Evolutionary conservation across 35 echinoderm and acorn worm genomes (phyloP).

Genomic region (Chiridota heheva): DNA sequence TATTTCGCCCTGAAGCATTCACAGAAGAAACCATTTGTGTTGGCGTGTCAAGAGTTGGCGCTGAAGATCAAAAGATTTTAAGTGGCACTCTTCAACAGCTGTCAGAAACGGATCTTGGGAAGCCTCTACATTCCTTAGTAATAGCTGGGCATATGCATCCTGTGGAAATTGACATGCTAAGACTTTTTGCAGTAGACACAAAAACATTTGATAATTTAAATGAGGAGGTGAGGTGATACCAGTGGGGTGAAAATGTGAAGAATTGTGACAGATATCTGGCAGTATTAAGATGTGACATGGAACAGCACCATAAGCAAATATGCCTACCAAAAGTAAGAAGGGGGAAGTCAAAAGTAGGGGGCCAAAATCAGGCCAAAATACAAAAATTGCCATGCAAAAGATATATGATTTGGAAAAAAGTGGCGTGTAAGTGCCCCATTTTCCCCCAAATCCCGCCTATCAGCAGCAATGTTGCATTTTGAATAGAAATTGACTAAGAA

Average conservation of each 20-base stretch:
- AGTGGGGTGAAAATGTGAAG: not conserved
- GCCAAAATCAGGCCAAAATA: too few species aligned
- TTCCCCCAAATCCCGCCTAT: too few species aligned
- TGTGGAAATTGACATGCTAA: conserved; percentile 88
- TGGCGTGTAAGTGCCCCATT: not conserved
- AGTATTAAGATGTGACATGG: not conserved
- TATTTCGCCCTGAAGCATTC: conserved; percentile 66
- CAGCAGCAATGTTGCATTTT: too few species aligned
- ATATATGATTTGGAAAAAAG: not conserved
- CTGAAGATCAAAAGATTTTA: conserved; percentile 71
- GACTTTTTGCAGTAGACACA: conserved; percentile 61
- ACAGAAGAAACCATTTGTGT: conserved; percentile 93
- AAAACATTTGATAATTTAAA: conserved; percentile 66
- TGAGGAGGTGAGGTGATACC: conserved; percentile 51
- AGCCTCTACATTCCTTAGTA: conserved; percentile 94
- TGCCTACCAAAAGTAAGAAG: not conserved
- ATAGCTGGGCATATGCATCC: conserved; percentile 99
- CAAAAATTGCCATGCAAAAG: not conserved
- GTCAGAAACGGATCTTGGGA: conserved; percentile 77
- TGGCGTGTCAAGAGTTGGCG: conserved; percentile 82
- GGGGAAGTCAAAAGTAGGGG: too few species aligned
- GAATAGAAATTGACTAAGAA: too few species aligned
- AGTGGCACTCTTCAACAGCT: conserved; percentile 80
- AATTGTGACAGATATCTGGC: not conserved
- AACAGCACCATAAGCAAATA: not conserved